Base-by-base conservation (phyloP, 2,797 vertebrate genomes). In the Schizothorax lantsangensis region DNA sequence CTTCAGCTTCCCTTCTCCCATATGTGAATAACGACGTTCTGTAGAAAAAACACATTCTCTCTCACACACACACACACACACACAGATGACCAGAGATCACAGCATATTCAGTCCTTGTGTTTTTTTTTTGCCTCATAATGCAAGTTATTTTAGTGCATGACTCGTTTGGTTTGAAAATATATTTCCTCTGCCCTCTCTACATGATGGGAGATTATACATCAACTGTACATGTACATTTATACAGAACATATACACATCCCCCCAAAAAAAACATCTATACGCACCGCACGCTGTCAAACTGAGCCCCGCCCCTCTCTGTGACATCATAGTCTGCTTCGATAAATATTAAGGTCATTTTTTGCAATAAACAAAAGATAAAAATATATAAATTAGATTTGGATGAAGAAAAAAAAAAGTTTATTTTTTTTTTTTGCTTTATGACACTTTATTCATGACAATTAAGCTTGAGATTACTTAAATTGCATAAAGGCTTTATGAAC, bases 31-130 rank as follows among this genome's bases (percentile, higher is more conserved):
- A 62, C 5, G 21, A 73, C 49, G 5, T 77, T 78, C 79, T 69
- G 77, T 85, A 77, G 59, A 81, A 62, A 79, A 84, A 72, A 0
- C 66, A 45, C 81, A 79, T 33, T 36, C 36, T n/a, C 78, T 17
- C 62, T 45, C 54, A 64, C 93, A 38, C 23, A 82, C 88, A 0
- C 54, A 91, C 89, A 78, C 74, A 93, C 90, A 64, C 93, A 0
- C 54, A 92, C 89, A 74, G 80, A 94, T 87, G 57, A 93, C 94
- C 94, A 93, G 91, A 93, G 92, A 95, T 96, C 95, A 96, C 95
- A 95, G 95, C 95, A 95, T 96, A 93, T 93, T 95, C 92, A 94
- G 94, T 94, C 94, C 91, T 92, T 80, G 79, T 90, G 86, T 93
- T 92, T 94, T 94, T 93, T 92, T 94, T 91, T 91, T 91, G 75